Percentiles rank a stretch among this genome's conserved stretches.
phyloP scores from a whole-genome alignment of 2,888 invertebrate species.

The Taenaris catops region DNA sequence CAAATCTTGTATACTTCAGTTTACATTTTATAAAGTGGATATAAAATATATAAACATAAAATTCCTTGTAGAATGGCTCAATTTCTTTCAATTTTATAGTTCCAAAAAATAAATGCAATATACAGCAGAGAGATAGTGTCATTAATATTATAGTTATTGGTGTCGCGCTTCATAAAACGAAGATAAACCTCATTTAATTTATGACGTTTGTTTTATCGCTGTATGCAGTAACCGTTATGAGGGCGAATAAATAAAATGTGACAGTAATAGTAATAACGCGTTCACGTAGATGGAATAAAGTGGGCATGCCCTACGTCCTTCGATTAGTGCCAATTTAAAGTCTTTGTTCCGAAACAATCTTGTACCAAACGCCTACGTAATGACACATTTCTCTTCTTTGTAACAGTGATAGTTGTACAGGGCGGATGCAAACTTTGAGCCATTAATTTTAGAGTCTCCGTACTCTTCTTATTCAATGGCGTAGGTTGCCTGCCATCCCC shows the following conservation, averaged over 20 bases:
- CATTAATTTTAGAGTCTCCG: too few species aligned
- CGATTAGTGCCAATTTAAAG: conserved; percentile 12
- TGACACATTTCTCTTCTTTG: too few species aligned
- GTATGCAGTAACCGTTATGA: conserved; percentile 8
- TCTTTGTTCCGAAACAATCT: conserved; percentile 9
- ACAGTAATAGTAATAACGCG: conserved; percentile 7
- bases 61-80: too few species aligned
- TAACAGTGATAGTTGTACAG: too few species aligned
- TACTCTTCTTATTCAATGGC: too few species aligned
- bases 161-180: conserved; percentile 12
- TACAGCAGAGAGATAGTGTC: background rate
- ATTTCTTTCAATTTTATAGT: conserved; percentile 1
- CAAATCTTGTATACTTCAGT: too few species aligned
- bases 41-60: too few species aligned
- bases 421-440: too few species aligned
- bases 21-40: too few species aligned
- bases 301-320: conserved; percentile 3
- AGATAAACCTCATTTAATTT: conserved; percentile 16
- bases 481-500: too few species aligned
- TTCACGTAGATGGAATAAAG: conserved; percentile 5
- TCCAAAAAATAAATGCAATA: conserved; percentile 2
- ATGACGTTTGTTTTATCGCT: conserved; percentile 16
- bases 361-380: too few species aligned
- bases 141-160: conserved; percentile 7
- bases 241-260: conserved; percentile 15